Evolutionary conservation across 2,888 invertebrate genomes (phyloP).

Genomic region (Orchesellides sinensis): DNA sequence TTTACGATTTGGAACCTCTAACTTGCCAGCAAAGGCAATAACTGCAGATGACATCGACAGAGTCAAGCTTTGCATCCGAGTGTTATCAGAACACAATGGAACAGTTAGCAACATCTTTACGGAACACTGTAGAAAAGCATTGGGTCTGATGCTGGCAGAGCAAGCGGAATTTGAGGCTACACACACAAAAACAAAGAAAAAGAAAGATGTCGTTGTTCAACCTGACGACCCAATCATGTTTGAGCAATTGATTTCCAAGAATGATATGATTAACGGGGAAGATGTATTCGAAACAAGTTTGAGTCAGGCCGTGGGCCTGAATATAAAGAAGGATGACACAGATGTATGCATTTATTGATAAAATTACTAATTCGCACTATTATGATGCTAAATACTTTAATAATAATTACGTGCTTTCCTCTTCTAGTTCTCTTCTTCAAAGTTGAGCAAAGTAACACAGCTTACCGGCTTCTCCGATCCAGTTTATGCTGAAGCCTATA

Average conservation of each 20-base stretch:
- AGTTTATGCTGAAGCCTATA: slow-evolving; percentile 99
- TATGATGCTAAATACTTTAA: not conserved
- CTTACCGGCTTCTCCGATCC: slow-evolving; percentile 99
- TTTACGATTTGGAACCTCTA: slow-evolving; percentile 89
- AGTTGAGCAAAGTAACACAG: slow-evolving; percentile 89
- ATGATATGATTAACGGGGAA: slow-evolving; percentile 82
- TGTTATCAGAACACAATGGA: slow-evolving; percentile 82
- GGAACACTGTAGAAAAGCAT: slow-evolving; percentile 85
- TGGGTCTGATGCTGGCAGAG: slow-evolving; percentile 89
- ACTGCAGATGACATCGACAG: slow-evolving; percentile 98
- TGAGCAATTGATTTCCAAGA: slow-evolving; percentile 84
- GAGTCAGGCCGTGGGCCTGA: slow-evolving; percentile 88
- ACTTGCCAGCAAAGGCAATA: slow-evolving; percentile 82
- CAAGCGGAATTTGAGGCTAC: slow-evolving; percentile 85
- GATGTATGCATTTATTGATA: slow-evolving; percentile 74
- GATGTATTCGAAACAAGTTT: slow-evolving; percentile 97
- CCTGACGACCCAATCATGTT: slow-evolving; percentile 92
- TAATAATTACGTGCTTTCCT: slow-evolving; percentile 3
- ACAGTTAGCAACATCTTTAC: slow-evolving; percentile 83
- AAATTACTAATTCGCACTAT: not conserved
- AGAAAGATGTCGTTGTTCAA: slow-evolving; percentile 84
- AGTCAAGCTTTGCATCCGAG: slow-evolving; percentile 88
- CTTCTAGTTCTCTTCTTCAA: slow-evolving; percentile 78
- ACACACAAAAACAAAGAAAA: slow-evolving; percentile 82
- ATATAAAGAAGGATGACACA: slow-evolving; percentile 78